A percentile compares a stretch with the other conserved stretches of the same genome.
Conservation (phyloP, 2,113 vertebrate species). For the Amphilophus citrinellus region DNA sequence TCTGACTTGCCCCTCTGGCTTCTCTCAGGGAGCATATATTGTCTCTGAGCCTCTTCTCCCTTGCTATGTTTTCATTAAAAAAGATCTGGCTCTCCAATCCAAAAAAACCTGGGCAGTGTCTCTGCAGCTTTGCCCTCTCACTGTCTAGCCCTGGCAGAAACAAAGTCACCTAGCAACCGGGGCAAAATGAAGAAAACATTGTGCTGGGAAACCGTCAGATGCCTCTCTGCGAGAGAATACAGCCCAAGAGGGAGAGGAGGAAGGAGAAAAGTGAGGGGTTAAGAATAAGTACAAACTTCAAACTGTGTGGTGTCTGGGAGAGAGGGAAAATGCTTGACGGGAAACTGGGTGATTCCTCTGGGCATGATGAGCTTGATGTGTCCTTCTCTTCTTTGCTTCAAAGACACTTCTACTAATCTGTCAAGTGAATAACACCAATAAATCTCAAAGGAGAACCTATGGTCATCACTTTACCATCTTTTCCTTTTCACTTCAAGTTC, state of each 20-base stretch:
- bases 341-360: conserved; percentile 49
- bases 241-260: conserved; percentile 11
- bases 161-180: conserved; percentile 80
- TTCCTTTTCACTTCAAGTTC: conserved; percentile 40
- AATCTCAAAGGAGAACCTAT: conserved; percentile 21
- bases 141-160: conserved; percentile 59
- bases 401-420: conserved; percentile 32
- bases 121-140: conserved; percentile 62
- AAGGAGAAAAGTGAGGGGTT: conserved; percentile 36
- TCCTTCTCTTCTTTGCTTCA: conserved; percentile 47
- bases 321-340: conserved; percentile 33
- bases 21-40: conserved; percentile 59
- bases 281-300: conserved; percentile 35
- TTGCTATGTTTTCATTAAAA: conserved; percentile 79
- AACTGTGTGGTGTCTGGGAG: conserved; percentile 36
- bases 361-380: conserved; percentile 49
- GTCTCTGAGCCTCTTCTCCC: conserved; percentile 62
- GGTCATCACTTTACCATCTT: conserved; percentile 6
- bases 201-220: conserved; percentile 48
- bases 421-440: conserved; percentile 47
- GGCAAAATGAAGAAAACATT: conserved; percentile 41
- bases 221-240: conserved; percentile 25
- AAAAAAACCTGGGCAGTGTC: conserved; percentile 38
- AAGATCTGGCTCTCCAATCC: conserved; percentile 47
- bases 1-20: conserved; percentile 49